Conservation (phyloP, 1,140 invertebrate species). For the Lepidotrigona ventralis region DNA sequence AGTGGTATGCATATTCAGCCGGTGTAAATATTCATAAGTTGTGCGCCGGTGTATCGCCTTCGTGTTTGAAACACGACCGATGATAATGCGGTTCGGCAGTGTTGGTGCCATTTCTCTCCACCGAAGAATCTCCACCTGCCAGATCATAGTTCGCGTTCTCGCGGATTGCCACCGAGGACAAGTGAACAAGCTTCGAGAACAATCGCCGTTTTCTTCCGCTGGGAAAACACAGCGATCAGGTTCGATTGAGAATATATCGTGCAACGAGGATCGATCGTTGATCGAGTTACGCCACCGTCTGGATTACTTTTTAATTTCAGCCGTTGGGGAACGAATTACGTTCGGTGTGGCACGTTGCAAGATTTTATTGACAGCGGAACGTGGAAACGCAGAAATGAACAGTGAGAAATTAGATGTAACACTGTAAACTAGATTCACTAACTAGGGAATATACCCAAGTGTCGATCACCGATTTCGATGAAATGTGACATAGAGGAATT, state of each 20-base stretch:
- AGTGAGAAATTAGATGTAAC: not conserved
- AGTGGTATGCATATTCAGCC: constrained; percentile 76
- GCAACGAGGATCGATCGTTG: not conserved
- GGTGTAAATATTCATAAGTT: constrained; percentile 78
- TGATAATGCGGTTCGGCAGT: constrained; percentile 32
- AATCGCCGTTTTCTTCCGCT: not conserved
- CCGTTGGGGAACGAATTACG: not conserved
- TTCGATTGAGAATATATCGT: not conserved
- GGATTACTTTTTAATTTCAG: not conserved
- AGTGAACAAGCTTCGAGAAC: not conserved
- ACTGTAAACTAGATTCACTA: no score
- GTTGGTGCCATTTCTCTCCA: not conserved
- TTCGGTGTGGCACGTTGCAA: not conserved
- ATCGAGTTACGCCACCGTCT: not conserved
- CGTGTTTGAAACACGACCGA: constrained; percentile 55
- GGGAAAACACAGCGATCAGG: not conserved
- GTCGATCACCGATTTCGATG: no score
- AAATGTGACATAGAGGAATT: no score
- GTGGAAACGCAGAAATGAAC: not conserved
- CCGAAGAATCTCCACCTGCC: not conserved
- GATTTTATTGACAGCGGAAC: not conserved
- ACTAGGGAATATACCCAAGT: no score
- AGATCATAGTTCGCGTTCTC: not conserved
- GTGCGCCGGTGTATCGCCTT: constrained; percentile 64
- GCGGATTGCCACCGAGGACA: not conserved